Base-by-base conservation (phyloP, 2,888 invertebrate genomes). In the Aphidoletes aphidimyza region DNA sequence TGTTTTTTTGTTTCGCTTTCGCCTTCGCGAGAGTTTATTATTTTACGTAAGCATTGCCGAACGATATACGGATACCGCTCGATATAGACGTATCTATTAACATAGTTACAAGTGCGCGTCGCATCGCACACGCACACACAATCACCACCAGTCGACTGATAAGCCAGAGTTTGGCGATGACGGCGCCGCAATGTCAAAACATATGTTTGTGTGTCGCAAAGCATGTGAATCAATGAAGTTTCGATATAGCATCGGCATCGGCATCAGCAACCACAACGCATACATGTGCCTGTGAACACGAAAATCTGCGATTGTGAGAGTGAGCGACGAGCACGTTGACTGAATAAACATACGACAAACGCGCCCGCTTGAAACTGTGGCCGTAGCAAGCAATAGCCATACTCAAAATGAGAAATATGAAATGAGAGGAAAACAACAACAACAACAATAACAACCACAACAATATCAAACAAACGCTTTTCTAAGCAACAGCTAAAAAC, bases 281-380 rank as follows among this genome's bases (percentile, higher is more conserved):
- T 11, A 11, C 5, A 39, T 39, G 11, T 39, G 39, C 11, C 39
- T 39, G 54, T 22, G 54, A 47, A 47, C 47, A 47, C 47, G 19
- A 3, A 22, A n/a, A 54, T 26, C 5, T 9, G 8, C 14, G 8
- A 42, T 14, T 9, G 42, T 42, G 42, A 42, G 14, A 42, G 26
- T 3, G 8, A 26, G 11, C 11, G 69, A 69, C 14, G 30, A 69
- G 69, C 69, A 69, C 69, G 69, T 69, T 69, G 69, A 69, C 30
- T 69, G 69, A 69, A 69, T 69, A 69, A 69, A 30, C 69, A 69
- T 30, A 69, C 34, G 69, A 69, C 69, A 69, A 69, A 69, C 34
- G 69, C 69, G 69, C 69, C 30, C 69, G 54, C 26, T 69, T 22
- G 22, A 54, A 54, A 26, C 69, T 47, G 11, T 8, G 11, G 11